Evolutionary conservation across 2,797 vertebrate genomes (phyloP).

Genomic region (Schizopygopsis pylzovi): DNA sequence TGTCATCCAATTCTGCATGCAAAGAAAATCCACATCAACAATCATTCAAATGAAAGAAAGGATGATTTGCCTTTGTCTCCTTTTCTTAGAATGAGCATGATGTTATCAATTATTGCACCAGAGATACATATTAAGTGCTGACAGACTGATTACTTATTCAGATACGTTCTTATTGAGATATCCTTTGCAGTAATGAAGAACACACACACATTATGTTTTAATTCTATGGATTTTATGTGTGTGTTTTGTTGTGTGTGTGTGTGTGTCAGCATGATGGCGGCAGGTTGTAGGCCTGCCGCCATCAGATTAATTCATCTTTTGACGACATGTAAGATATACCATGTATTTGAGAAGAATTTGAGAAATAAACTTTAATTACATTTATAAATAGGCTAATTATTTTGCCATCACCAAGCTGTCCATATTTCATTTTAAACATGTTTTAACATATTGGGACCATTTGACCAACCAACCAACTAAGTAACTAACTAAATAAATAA

Average conservation of each 20-base stretch:
- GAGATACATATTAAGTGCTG: background rate
- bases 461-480: background rate
- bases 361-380: too few relatives aligned
- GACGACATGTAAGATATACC: too few relatives aligned
- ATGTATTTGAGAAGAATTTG: too few relatives aligned
- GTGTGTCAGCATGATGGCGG: too few relatives aligned
- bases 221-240: background rate
- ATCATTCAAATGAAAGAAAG: slow-evolving; percentile 13
- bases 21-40: background rate
- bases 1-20: slow-evolving; percentile 4
- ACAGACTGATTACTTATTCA: background rate
- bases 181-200: background rate
- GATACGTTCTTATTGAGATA: background rate
- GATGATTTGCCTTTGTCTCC: background rate
- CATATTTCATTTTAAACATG: too few relatives aligned
- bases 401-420: too few relatives aligned
- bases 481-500: background rate
- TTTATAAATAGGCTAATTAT: too few relatives aligned
- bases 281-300: too few relatives aligned
- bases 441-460: background rate
- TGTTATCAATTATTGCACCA: background rate
- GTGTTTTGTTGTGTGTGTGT: background rate
- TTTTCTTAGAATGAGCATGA: background rate
- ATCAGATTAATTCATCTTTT: too few relatives aligned
- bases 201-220: background rate